Conservation (phyloP, 2,888 invertebrate genomes). For the Teleogryllus oceanicus region DNA sequence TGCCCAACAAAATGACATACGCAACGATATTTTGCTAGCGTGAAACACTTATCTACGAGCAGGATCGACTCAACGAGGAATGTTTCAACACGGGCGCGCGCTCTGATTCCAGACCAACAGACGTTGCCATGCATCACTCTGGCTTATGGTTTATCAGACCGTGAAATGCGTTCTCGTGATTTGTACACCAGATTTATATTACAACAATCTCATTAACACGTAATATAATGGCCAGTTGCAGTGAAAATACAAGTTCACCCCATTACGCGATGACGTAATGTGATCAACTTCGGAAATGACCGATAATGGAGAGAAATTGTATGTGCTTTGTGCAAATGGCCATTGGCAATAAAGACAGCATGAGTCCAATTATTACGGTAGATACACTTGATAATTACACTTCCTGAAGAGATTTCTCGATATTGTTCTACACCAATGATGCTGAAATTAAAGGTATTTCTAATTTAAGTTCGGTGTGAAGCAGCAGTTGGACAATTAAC, state of each 20-base stretch:
- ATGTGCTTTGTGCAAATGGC: too few relatives aligned
- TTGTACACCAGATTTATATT: constrained; percentile 3
- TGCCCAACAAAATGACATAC: too few relatives aligned
- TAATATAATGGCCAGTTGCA: constrained; percentile 9
- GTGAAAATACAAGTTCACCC: background rate
- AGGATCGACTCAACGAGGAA: background rate
- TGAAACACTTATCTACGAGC: background rate
- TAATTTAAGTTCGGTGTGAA: too few relatives aligned
- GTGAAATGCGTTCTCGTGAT: constrained; percentile 18
- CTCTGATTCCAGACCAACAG: background rate
- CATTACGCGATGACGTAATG: background rate
- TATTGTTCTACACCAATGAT: too few relatives aligned
- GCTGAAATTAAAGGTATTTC: too few relatives aligned
- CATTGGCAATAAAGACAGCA: too few relatives aligned
- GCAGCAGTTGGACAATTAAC: too few relatives aligned
- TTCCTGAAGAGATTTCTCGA: too few relatives aligned
- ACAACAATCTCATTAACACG: constrained; percentile 18
- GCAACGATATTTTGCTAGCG: background rate
- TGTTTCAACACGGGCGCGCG: background rate
- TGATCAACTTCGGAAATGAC: constrained; percentile 7
- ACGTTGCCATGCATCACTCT: background rate
- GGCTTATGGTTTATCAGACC: background rate
- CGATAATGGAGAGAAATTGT: background rate
- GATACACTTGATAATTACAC: too few relatives aligned
- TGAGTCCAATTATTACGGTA: too few relatives aligned